Conservation (phyloP, 2,113 vertebrate genomes). For the Jacana jacana region DNA sequence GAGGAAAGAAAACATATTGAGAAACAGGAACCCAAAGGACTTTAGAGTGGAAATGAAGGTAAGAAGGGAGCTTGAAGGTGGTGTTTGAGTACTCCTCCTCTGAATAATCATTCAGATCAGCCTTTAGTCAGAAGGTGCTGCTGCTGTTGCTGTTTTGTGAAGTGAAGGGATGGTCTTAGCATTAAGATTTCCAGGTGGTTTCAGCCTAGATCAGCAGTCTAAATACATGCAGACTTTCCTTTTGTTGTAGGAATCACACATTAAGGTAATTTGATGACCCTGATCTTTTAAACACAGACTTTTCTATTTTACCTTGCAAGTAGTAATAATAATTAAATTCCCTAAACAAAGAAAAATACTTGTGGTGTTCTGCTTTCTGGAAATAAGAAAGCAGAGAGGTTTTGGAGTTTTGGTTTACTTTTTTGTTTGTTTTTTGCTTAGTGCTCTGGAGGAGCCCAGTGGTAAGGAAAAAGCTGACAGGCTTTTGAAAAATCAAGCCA, state of each 20-base stretch:
- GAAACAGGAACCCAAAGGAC: background rate
- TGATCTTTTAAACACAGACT: background rate
- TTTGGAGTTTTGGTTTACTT: background rate
- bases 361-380: background rate
- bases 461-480: background rate
- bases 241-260: background rate
- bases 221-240: background rate
- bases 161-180: background rate
- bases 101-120: background rate
- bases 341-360: background rate
- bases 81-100: background rate
- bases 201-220: background rate
- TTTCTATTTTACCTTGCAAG: background rate
- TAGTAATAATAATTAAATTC: background rate
- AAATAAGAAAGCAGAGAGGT: background rate
- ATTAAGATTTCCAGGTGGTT: background rate
- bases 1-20: background rate
- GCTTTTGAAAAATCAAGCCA: background rate
- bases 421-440: background rate
- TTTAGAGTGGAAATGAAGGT: background rate
- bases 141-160: background rate
- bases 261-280: background rate
- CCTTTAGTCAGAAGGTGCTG: background rate
- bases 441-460: background rate
- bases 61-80: background rate